Conservation (phyloP, 64 coral and sea anemone species). For the Montipora efflorescens region DNA sequence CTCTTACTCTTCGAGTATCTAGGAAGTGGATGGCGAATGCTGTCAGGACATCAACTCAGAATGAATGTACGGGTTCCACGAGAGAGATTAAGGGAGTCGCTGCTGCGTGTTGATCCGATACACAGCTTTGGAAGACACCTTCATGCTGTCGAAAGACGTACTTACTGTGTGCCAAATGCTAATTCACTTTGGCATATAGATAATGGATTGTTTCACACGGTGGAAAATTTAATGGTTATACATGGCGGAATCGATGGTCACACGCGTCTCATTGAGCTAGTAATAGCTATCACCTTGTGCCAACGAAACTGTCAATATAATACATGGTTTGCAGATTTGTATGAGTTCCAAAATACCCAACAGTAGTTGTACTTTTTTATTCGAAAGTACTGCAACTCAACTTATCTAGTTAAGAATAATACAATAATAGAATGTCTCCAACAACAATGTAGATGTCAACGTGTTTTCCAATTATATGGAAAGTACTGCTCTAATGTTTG, state of each 20-base stretch:
- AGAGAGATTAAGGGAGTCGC: slow-evolving; percentile 46
- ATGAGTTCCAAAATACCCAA: too few species aligned
- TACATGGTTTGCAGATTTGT: too few species aligned
- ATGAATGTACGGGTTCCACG: slow-evolving; percentile 34
- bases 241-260: slow-evolving; percentile 47
- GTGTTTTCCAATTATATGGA: too few species aligned
- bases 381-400: too few species aligned
- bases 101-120: slow-evolving; percentile 41
- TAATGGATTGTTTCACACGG: slow-evolving; percentile 62
- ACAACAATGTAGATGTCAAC: too few species aligned
- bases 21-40: slow-evolving; percentile 47
- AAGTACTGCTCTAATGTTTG: too few species aligned
- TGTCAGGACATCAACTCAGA: slow-evolving; percentile 25
- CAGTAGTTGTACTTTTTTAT: too few species aligned
- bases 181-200: slow-evolving; percentile 81
- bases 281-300: too few species aligned
- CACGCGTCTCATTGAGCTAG: too few species aligned
- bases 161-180: slow-evolving; percentile 66
- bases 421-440: too few species aligned
- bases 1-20: slow-evolving; percentile 33
- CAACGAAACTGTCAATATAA: too few species aligned
- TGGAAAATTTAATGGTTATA: slow-evolving; percentile 12
- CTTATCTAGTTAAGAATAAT: too few species aligned
- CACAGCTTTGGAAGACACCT: slow-evolving; percentile 45
- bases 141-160: slow-evolving; percentile 40